Evolutionary conservation across 1,140 invertebrate species (phyloP), one percentile per base, ranked within the genome.

Genomic region (Scaptodrosophila lebanonensis): DNA sequence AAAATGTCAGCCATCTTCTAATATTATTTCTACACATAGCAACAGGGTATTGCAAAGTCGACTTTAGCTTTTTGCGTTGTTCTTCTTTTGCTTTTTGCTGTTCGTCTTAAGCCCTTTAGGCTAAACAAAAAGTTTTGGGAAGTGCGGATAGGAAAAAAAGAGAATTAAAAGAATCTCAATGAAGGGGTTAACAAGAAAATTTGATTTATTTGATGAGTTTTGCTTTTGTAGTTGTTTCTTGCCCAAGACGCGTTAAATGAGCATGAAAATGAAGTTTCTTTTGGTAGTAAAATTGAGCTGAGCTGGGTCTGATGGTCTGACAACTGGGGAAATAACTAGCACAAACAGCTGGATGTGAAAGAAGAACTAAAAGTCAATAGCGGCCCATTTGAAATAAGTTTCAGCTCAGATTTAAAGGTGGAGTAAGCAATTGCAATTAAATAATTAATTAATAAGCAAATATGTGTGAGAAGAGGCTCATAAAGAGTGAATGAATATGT

Each of bases 201-300:
- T 79, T 82, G 75, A 79, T 79, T 79, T 79, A 79, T 79, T 79
- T 79, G 73, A 82, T 82, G 68, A 82, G 75, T 79, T 69, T 79
- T 57, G 36, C 44, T 54, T 58, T 42, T 45, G 59, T 12, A 8
- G 15, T 27, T 43, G 29, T 40, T 30, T 43, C 7, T 29, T 40
- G 7, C 16, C 27, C 35, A 66, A 65, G 73, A 49, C 49, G 75
- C 54, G 52, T 79, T 77, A 73, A 79, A 79, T 79, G 73, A 79
- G 73, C 73, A 69, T 69, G 50, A 79, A 79, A 79, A 73, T 48
- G 50, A 67, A 67, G 30, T 67, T 66, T 33, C 18, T n/a, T n/a
- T 42, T 11, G 35, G 20, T 22, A 8, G 39, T 13, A 20, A 47
- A 39, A 25, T 56, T 27, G 25, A 22, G 4, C n/a, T n/a, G n/a